Conservation (phyloP, 2,888 invertebrate genomes). For the Callimorpha dominula region DNA sequence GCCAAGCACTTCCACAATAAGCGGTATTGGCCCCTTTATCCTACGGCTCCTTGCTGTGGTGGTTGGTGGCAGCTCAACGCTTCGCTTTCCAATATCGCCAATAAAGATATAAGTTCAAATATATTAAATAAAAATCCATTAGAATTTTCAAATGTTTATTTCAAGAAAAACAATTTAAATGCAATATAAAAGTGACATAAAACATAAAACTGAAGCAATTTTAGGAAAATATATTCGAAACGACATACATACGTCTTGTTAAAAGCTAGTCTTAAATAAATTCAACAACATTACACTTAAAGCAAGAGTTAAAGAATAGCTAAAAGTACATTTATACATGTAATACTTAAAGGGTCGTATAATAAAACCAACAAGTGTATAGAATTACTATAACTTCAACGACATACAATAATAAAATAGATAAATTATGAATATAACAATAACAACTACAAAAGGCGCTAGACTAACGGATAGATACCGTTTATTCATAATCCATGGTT, state of each 20-base stretch:
- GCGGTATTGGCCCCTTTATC: too few relatives aligned
- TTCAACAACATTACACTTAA: slow-evolving; percentile 29
- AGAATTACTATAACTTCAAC: slow-evolving; percentile 36
- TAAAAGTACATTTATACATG: slow-evolving; percentile 33
- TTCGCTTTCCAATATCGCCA: not conserved
- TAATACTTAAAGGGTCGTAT: slow-evolving; percentile 34
- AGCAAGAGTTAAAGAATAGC: slow-evolving; percentile 48
- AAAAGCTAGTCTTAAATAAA: slow-evolving; percentile 31
- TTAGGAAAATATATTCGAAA: slow-evolving; percentile 25
- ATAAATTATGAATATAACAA: slow-evolving; percentile 29
- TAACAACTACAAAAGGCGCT: slow-evolving; percentile 27
- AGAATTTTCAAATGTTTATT: slow-evolving; percentile 32
- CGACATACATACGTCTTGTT: slow-evolving; percentile 33
- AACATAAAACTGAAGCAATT: slow-evolving; percentile 11
- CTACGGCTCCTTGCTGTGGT: too few relatives aligned
- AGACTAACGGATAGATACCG: slow-evolving; percentile 15
- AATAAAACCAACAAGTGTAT: slow-evolving; percentile 41
- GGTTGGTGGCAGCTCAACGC: too few relatives aligned
- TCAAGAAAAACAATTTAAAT: slow-evolving; percentile 37
- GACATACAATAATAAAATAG: slow-evolving; percentile 11
- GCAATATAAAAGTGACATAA: slow-evolving; percentile 22
- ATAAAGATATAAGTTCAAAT: not conserved
- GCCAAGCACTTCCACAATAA: too few relatives aligned
- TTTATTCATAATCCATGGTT: slow-evolving; percentile 1
- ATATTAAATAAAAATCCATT: not conserved